Conservation (phyloP, 1,140 invertebrate genomes). For the Drosophila nigromelanica region DNA sequence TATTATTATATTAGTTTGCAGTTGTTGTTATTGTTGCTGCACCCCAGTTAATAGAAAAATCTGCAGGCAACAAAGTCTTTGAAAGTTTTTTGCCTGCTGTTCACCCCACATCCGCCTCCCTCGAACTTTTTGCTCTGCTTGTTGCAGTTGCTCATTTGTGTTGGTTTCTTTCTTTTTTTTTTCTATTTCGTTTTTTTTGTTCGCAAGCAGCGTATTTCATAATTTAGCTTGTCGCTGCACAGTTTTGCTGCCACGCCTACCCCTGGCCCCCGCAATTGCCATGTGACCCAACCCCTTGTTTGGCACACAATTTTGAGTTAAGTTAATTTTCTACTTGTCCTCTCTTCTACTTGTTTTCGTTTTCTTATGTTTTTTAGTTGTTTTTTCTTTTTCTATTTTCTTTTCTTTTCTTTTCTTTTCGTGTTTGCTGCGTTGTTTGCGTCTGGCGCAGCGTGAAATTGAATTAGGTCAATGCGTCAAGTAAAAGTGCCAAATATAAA, state of each 20-base stretch:
- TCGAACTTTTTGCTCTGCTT: not conserved
- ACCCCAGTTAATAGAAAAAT: conserved; percentile 73
- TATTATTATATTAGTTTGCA: conserved; percentile 67
- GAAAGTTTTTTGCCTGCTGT: conserved; percentile 43
- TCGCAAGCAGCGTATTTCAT: conserved; percentile 61
- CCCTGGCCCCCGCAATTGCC: not conserved
- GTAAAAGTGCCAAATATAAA: conserved; percentile 66
- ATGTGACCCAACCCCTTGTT: not conserved
- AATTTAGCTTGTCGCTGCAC: conserved; percentile 66
- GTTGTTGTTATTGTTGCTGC: conserved; percentile 38
- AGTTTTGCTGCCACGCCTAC: conserved; percentile 13
- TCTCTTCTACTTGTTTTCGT: conserved; percentile 3
- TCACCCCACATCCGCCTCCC: not conserved
- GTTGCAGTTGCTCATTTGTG: conserved; percentile 30
- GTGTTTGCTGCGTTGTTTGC: conserved; percentile 45
- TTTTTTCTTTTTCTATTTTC: conserved; percentile 1
- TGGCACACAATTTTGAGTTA: conserved; percentile 62
- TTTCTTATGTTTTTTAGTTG: conserved; percentile 6
- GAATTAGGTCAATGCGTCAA: conserved; percentile 74
- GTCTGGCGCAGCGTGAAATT: conserved; percentile 69
- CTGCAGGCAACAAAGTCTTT: conserved; percentile 68
- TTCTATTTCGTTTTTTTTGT: not conserved
- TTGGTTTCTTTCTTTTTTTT: conserved; percentile 13
- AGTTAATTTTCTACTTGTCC: conserved; percentile 59
- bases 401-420: conserved; percentile 12